phyloP scores from a whole-genome alignment of 2,113 vertebrate genomes.

The Cathartes aura region DNA sequence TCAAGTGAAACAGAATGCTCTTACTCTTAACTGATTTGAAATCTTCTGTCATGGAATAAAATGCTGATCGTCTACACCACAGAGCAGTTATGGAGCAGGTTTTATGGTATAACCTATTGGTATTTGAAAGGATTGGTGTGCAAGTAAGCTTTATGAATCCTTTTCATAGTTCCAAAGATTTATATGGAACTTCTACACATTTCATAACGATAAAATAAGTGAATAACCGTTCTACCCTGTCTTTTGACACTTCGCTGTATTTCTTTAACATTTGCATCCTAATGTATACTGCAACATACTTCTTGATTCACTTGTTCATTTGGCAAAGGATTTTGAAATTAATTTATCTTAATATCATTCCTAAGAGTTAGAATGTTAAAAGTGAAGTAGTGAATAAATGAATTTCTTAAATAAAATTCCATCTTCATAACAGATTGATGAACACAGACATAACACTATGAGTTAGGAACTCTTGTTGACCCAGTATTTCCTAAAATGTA shows the following conservation, averaged over 20 bases:
- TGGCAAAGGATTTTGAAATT: neutral
- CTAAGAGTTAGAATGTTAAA: neutral
- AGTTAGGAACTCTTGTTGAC: neutral
- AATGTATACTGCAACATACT: neutral
- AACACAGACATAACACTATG: neutral
- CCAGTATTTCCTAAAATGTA: neutral
- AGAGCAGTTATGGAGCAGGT: neutral
- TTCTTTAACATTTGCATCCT: neutral
- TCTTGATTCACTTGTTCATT: neutral
- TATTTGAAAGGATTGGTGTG: neutral
- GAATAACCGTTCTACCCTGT: neutral
- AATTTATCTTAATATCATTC: neutral
- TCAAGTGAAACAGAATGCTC: neutral
- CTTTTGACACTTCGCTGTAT: neutral
- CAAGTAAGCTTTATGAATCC: neutral
- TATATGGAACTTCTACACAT: fast-evolving
- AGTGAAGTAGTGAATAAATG: neutral
- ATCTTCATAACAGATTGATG: neutral
- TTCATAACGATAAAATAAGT: neutral
- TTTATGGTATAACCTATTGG: neutral
- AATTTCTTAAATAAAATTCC: neutral
- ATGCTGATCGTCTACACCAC: neutral
- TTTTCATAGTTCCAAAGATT: neutral
- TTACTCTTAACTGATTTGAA: neutral
- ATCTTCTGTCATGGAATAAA: neutral